Evolutionary conservation across 1,140 invertebrate species (phyloP).

Genomic region (Goniozus legneri): DNA sequence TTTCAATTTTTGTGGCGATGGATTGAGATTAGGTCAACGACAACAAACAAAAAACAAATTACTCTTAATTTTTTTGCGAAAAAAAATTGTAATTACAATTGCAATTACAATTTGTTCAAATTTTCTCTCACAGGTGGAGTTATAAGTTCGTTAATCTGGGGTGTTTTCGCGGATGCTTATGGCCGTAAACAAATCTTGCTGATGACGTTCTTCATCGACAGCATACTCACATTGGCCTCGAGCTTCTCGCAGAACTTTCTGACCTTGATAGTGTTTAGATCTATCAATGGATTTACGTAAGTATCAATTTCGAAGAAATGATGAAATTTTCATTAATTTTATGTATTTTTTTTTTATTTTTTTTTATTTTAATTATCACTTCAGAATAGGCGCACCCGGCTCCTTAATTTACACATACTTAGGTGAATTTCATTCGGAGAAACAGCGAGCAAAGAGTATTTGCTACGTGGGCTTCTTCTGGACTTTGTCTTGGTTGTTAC

Average conservation of each 20-base stretch:
- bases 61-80: no score
- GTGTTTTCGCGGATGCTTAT: constrained; percentile 63
- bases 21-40: no score
- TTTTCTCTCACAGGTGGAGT: constrained; percentile 52
- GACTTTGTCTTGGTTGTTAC: constrained; percentile 60
- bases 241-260: constrained; percentile 55
- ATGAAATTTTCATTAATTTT: not conserved
- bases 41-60: no score
- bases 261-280: constrained; percentile 53
- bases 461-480: constrained; percentile 63
- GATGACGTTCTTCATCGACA: constrained; percentile 62
- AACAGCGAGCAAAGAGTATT: constrained; percentile 56
- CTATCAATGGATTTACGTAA: constrained; percentile 60
- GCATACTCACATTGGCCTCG: constrained; percentile 51
- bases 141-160: constrained; percentile 62
- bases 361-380: constrained; percentile 7
- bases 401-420: constrained; percentile 62
- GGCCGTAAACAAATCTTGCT: constrained; percentile 62
- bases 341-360: not conserved
- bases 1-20: no score
- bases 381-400: constrained; percentile 59
- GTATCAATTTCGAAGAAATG: constrained; percentile 18
- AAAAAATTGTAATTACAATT: not conserved
- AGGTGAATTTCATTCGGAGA: constrained; percentile 61
- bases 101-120: constrained; percentile 1